phyloP scores from a whole-genome alignment of 2,888 invertebrate genomes.

The Prosapia bicincta region DNA sequence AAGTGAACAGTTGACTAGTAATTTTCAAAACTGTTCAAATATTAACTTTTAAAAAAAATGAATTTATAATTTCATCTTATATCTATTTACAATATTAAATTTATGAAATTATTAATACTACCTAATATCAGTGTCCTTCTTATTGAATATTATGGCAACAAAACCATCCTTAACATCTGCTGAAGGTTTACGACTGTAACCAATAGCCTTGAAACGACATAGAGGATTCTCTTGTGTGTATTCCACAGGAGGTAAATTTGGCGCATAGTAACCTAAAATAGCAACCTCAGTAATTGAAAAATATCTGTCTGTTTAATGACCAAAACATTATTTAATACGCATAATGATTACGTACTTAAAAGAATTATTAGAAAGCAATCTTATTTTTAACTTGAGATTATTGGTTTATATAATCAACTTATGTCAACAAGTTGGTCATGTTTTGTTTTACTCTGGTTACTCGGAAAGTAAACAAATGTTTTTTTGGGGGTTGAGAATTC shows the following conservation, averaged over 20 bases:
- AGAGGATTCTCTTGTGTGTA: constrained; percentile 87
- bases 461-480: no score
- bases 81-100: background rate
- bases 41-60: background rate
- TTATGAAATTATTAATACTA: constrained; percentile 49
- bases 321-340: no score
- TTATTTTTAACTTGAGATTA: no score
- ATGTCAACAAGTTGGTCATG: no score
- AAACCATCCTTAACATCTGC: constrained; percentile 89
- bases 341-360: no score
- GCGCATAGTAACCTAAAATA: constrained; percentile 75
- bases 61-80: background rate
- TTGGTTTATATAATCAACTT: no score
- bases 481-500: no score
- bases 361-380: no score
- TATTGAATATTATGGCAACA: constrained; percentile 80
- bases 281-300: no score
- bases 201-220: constrained; percentile 92
- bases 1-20: no score
- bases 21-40: background rate
- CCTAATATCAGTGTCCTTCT: constrained; percentile 76
- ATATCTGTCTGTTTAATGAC: no score
- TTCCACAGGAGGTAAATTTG: constrained; percentile 72
- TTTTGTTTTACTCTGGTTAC: no score
- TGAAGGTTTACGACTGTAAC: constrained; percentile 83